A percentile compares a stretch with the other conserved stretches of the same genome.
phyloP scores from a whole-genome alignment of 2,113 vertebrate species.

The Lepus europaeus region DNA sequence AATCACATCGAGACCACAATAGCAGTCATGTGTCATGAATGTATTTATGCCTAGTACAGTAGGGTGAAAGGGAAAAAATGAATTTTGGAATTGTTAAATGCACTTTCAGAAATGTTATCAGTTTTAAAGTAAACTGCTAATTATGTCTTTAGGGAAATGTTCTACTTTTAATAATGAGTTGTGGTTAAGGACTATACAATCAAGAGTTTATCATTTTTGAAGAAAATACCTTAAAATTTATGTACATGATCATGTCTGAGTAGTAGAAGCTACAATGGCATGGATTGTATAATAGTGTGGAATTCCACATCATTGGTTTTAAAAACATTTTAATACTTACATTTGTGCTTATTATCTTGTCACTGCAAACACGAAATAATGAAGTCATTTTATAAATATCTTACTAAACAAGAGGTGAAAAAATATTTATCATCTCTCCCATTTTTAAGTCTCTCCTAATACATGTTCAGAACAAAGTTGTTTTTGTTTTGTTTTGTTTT shows the following conservation, averaged over 20 bases:
- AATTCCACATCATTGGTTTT: background rate
- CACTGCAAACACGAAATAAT: slow-evolving; percentile 24
- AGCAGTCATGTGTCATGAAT: background rate
- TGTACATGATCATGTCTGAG: background rate
- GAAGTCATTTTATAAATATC: slow-evolving; percentile 1
- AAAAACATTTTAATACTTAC: background rate
- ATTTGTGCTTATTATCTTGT: background rate
- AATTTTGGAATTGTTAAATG: slow-evolving; percentile 24
- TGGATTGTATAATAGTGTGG: background rate
- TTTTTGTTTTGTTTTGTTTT: background rate
- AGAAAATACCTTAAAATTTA: background rate
- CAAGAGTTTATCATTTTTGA: slow-evolving; percentile 1
- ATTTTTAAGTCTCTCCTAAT: background rate
- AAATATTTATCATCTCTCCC: background rate
- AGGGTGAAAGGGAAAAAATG: background rate
- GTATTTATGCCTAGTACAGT: background rate
- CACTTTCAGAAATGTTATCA: background rate
- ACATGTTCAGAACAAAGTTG: background rate
- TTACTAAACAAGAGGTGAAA: background rate
- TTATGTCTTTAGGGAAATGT: background rate
- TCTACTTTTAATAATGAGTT: background rate
- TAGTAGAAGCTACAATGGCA: background rate
- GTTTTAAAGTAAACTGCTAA: slow-evolving; percentile 14
- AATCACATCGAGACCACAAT: background rate
- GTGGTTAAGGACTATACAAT: slow-evolving; percentile 1